Evolutionary conservation across 2,113 vertebrate genomes (phyloP), one percentile per base, ranked within the genome.

Genomic region (rat (Rattus norvegicus)): DNA sequence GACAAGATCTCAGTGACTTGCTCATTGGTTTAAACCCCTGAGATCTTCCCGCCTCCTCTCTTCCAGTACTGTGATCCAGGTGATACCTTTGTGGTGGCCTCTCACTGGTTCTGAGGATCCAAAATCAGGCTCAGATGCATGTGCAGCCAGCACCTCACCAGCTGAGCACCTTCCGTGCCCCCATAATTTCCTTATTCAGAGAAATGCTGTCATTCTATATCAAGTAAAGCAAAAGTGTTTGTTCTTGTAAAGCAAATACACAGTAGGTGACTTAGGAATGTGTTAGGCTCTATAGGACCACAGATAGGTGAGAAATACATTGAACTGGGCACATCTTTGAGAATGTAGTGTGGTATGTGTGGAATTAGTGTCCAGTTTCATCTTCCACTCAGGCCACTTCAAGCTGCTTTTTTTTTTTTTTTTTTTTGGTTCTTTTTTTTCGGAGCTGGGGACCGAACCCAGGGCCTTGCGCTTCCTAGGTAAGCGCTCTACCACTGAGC

Each of bases 211-310:
- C n/a, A n/a, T 81, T 87, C 72, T 93, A 3, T 77, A 61, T 28
- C 83, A 90, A 72, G 39, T 70, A 75, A 88, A 92, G 56, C 49
- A 93, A 88, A 96, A 81, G 91, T 39, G 20, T 54, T 93, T 95
- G 85, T 19, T 36, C 77, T 94, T 88, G 33, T 36, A 59, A 3
- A 92, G 14, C n/a, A 85, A 43, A 56, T 72, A 43, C 59, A 67
- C 70, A 76, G 2, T 92, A 91, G 67, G 5, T 91, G 39, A 19
- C 28, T 93, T 30, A 73, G 16, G 30, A 70, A 20, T 69, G 8
- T 67, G 30, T 54, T 88, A 88, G 2, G 33, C 70, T 88, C 92
- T 88, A 10, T 19, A 83, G 69, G 49, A 88, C 13, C 89, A n/a
- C 33, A 90, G 1, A 59, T 69, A 61, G 10, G 7, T 90, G 19